Evolutionary conservation across 2,113 vertebrate species (phyloP), one percentile per base, ranked within the genome.

Genomic region (Phycodurus eques): DNA sequence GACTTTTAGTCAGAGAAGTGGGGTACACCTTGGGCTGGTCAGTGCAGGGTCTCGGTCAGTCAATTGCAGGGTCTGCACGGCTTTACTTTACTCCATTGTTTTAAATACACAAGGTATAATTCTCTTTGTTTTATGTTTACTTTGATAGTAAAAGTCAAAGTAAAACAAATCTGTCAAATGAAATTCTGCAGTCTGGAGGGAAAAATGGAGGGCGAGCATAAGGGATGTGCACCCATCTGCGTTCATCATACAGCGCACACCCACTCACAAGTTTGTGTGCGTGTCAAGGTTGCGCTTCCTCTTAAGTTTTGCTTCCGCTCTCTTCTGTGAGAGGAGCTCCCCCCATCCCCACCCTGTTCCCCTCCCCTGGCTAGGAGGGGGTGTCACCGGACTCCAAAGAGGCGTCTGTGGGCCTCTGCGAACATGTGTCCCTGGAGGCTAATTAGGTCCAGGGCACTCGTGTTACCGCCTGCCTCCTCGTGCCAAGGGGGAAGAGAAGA

Each of bases 391-490:
- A 12, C 12, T 60, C 22, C 57, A 33, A 60, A 14, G 27, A 33
- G 57, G 27, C 57, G 27, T 22, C 27, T 31, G n/a, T 31, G 57
- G 22, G 57, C 27, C 27, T 59, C 56, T 59, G 11, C 56, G 12
- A 59, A 59, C 56, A 59, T 59, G 56, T 31, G 56, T 59, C 22
- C 57, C 57, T 33, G 57, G 57, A 33, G 57, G 22, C 57, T 60
- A 60, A 60, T 60, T 60, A 60, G 31, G 31, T 33, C 14, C 31
- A 31, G 57, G 57, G 27, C 57, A 60, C 57, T 60, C 57, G 27
- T 33, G 57, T 60, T 60, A 27, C 57, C 2, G 57, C 57, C 31
- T 60, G 57, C 57, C 57, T 33, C 14, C 57, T 60, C 13, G 57
- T 60, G 57, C 57, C 57, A 60, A 60, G 27, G 13, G 56, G 57